These are phyloP conservation scores for Mechanitis mazaeus DNA, from an alignment of 2,888 invertebrate genomes.

Conservation along the genomic window DNA sequence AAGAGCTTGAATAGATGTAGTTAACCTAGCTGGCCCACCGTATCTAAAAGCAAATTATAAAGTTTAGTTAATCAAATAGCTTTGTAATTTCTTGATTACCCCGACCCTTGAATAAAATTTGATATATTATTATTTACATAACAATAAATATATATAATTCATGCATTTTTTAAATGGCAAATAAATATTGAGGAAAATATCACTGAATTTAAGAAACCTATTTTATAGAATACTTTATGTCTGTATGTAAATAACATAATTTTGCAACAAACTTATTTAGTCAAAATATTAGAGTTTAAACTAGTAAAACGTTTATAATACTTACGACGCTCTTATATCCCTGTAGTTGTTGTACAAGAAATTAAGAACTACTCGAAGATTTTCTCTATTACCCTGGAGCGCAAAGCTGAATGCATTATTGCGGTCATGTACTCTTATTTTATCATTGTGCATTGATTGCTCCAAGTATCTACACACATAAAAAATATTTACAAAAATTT, in stretches of 20 bases:
- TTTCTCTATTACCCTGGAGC: conserved; percentile 73
- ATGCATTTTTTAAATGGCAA: no score
- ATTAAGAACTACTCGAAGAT: conserved; percentile 69
- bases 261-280: neutral
- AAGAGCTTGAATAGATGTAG: conserved; percentile 44
- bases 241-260: no score
- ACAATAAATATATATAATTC: no score
- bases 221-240: no score
- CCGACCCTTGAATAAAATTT: no score
- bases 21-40: conserved; percentile 55
- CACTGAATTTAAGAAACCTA: no score
- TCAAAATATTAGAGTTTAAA: neutral
- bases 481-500: neutral
- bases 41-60: conserved; percentile 42
- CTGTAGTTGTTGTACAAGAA: conserved; percentile 60
- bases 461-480: conserved; percentile 64
- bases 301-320: conserved; percentile 8
- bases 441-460: conserved; percentile 59
- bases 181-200: no score
- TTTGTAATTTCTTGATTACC: no score
- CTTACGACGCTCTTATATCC: conserved; percentile 49
- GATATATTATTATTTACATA: no score
- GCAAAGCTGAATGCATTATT: conserved; percentile 67
- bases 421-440: conserved; percentile 68
- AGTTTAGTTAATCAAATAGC: neutral